Conservation (phyloP, 2,113 vertebrate genomes). For the Balaenoptera acutorostrata region DNA sequence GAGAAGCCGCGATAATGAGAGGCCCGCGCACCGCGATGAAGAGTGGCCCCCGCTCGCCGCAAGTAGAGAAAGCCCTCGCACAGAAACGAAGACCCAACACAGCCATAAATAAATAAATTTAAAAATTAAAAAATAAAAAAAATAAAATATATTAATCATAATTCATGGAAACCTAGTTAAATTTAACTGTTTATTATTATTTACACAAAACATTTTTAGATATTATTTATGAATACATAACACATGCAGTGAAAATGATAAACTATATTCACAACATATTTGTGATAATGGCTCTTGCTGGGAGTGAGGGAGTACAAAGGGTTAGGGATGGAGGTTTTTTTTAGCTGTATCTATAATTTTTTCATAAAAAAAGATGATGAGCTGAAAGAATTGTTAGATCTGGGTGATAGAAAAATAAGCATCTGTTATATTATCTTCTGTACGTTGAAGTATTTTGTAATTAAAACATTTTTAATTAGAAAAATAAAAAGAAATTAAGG, state of each 20-base stretch:
- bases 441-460: background rate
- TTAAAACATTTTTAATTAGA: slow-evolving; percentile 44
- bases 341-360: background rate
- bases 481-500: slow-evolving; percentile 36
- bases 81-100: too few relatives aligned
- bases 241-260: background rate
- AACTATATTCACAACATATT: background rate
- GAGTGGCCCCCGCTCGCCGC: too few relatives aligned
- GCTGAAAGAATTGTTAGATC: background rate
- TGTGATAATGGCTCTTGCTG: background rate
- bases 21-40: too few relatives aligned
- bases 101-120: too few relatives aligned
- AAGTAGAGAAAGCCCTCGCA: too few relatives aligned
- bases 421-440: background rate
- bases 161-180: background rate
- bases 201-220: background rate
- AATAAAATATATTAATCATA: background rate
- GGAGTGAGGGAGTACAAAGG: background rate
- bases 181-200: slow-evolving; percentile 9
- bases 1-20: too few relatives aligned
- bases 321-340: background rate
- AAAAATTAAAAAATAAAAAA: too few relatives aligned
- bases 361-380: background rate
- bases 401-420: background rate
- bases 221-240: background rate